A percentile compares a stretch with the other conserved stretches of the same genome.
phyloP scores from a whole-genome alignment of 2,888 invertebrate genomes.

The Syrphus vitripennis region DNA sequence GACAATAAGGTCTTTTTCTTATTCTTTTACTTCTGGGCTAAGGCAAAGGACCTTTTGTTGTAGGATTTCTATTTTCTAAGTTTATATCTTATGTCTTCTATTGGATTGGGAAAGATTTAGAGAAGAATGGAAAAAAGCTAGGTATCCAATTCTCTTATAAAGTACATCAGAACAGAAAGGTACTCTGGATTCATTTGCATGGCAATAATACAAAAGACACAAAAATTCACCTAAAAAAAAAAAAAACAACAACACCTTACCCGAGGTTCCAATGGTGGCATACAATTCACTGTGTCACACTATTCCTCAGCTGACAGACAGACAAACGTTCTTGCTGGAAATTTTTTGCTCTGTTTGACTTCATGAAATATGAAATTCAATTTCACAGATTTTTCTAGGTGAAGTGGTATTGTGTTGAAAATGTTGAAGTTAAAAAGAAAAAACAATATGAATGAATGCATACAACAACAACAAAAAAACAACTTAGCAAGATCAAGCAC shows the following conservation, averaged over 20 bases:
- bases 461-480: too few species aligned
- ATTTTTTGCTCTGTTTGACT: conserved; percentile 55
- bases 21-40: background rate
- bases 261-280: background rate
- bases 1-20: conserved; percentile 13
- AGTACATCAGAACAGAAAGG: conserved; percentile 31
- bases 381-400: conserved; percentile 61
- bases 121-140: conserved; percentile 20
- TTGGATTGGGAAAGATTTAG: conserved; percentile 28
- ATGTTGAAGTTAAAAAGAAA: background rate
- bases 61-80: conserved; percentile 32
- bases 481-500: conserved; percentile 49
- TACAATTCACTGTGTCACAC: conserved; percentile 50
- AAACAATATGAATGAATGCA: conserved; percentile 20
- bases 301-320: conserved; percentile 36
- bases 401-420: conserved; percentile 58
- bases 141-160: conserved; percentile 42
- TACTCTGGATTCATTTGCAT: conserved; percentile 57
- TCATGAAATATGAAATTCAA: conserved; percentile 71
- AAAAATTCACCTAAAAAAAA: conserved; percentile 10
- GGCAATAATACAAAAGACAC: conserved; percentile 35
- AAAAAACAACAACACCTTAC: background rate
- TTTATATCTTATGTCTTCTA: conserved; percentile 22
- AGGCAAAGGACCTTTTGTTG: conserved; percentile 13
- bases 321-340: conserved; percentile 25